phyloP scores from a whole-genome alignment of 2,888 invertebrate species.

The Carabus problematicus region DNA sequence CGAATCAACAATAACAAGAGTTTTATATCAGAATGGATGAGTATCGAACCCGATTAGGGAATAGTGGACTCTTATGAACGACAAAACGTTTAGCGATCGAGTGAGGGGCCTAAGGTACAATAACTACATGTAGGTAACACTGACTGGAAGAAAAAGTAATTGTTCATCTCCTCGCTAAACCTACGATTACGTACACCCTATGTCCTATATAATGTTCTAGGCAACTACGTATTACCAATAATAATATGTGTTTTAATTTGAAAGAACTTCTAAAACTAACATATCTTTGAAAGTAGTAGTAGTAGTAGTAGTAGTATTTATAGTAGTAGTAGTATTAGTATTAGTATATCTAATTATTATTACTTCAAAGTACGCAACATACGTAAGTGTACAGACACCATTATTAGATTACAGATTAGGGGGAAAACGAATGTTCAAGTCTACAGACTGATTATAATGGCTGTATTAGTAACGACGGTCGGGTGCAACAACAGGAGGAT shows the following conservation, averaged over 20 bases:
- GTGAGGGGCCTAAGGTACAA: not conserved
- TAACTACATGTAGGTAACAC: not conserved
- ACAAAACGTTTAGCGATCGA: not conserved
- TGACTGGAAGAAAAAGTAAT: conserved; percentile 11
- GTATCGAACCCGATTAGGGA: not conserved
- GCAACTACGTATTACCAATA: conserved; percentile 13
- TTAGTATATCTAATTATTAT: too few species aligned
- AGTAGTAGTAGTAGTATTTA: too few species aligned
- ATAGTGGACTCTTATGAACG: too few species aligned
- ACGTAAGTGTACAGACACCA: too few species aligned
- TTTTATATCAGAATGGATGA: conserved; percentile 29
- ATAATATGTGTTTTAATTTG: not conserved
- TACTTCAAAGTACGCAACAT: too few species aligned
- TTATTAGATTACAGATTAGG: too few species aligned
- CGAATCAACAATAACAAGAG: conserved; percentile 56
- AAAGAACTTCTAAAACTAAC: conserved; percentile 14
- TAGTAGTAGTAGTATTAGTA: too few species aligned
- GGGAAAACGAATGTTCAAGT: too few species aligned
- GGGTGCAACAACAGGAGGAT: not conserved
- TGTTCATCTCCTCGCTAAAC: conserved; percentile 9
- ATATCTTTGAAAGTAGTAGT: not conserved
- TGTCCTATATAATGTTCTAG: conserved; percentile 12
- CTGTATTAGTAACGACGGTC: not conserved
- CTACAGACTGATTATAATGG: conserved; percentile 7
- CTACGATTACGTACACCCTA: conserved; percentile 17